A percentile compares a stretch with the other conserved stretches of the same genome.
phyloP scores from a whole-genome alignment of 2,797 vertebrate genomes.

The Oreonectes daqikongensis region DNA sequence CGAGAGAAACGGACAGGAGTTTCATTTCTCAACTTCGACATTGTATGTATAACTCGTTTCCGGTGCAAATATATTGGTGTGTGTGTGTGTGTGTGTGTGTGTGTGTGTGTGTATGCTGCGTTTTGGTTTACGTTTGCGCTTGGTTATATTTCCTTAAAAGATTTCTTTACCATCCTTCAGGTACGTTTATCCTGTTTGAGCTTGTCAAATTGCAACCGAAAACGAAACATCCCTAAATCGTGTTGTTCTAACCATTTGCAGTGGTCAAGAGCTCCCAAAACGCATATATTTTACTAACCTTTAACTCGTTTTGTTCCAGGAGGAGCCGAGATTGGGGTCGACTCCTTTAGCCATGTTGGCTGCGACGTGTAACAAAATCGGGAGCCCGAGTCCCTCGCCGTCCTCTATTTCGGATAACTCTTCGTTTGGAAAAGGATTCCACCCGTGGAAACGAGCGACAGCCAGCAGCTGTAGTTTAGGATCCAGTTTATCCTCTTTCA shows the following conservation, averaged over 20 bases:
- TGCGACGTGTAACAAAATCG: conserved; percentile 98
- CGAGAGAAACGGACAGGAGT: conserved; percentile 77
- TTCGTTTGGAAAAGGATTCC: conserved; percentile 94
- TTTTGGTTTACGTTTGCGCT: conserved; percentile 31
- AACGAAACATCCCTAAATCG: background rate
- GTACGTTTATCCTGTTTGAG: conserved; percentile 12
- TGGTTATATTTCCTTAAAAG: background rate
- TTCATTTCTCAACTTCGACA: conserved; percentile 73
- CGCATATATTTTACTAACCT: conserved; percentile 53
- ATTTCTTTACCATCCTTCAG: background rate
- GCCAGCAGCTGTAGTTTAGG: conserved; percentile 91
- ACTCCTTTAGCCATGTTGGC: conserved; percentile 99
- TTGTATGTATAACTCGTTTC: conserved; percentile 60
- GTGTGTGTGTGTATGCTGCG: conserved; percentile 57
- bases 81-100: background rate
- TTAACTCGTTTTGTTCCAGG: conserved; percentile 77
- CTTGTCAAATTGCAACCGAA: background rate
- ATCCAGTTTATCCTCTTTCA: conserved; percentile 85
- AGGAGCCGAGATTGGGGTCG: conserved; percentile 97
- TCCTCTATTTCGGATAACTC: conserved; percentile 92
- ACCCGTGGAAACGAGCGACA: conserved; percentile 94
- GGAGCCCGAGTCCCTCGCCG: conserved; percentile 92
- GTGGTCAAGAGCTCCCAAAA: conserved; percentile 3
- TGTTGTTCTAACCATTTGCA: background rate
- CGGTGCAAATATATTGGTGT: conserved; percentile 22